A percentile compares a stretch with the other conserved stretches of the same genome.
These are phyloP conservation scores for Alcis repandata DNA, from an alignment of 2,888 invertebrate genomes.

Conservation along the genomic window DNA sequence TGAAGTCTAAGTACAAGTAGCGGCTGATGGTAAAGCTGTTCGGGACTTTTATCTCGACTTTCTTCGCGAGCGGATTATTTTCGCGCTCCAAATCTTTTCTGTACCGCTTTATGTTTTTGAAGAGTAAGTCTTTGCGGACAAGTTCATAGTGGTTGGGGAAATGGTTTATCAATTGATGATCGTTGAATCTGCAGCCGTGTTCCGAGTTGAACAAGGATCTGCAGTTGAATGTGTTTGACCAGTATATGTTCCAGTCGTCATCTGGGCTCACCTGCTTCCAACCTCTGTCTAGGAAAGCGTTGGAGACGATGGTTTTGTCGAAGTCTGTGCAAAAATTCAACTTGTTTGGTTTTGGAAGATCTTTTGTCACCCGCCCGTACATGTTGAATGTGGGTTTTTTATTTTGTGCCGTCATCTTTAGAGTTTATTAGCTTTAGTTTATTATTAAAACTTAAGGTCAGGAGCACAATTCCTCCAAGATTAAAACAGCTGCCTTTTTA, in stretches of 20 bases:
- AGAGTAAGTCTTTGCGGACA: slow-evolving; percentile 97
- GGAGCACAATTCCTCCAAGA: neutral
- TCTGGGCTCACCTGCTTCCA: slow-evolving; percentile 94
- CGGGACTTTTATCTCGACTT: slow-evolving; percentile 77
- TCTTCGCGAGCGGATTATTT: slow-evolving; percentile 93
- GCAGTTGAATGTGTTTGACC: slow-evolving; percentile 96
- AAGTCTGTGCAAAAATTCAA: slow-evolving; percentile 66
- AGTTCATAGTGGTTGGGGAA: slow-evolving; percentile 98
- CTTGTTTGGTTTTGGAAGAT: slow-evolving; percentile 87
- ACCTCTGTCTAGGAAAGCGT: slow-evolving; percentile 61
- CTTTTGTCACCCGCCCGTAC: slow-evolving; percentile 44
- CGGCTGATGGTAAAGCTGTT: slow-evolving; percentile 89
- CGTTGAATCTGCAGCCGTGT: slow-evolving; percentile 80
- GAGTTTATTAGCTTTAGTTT: no score
- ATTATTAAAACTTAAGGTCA: neutral
- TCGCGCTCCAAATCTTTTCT: slow-evolving; percentile 96
- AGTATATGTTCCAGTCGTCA: slow-evolving; percentile 98
- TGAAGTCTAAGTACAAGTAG: slow-evolving; percentile 94
- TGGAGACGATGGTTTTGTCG: slow-evolving; percentile 65
- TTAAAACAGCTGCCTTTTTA: neutral
- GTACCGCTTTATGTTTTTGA: slow-evolving; percentile 97
- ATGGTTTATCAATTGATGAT: slow-evolving; percentile 97
- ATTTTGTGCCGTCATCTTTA: slow-evolving; percentile 28
- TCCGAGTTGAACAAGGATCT: slow-evolving; percentile 91
- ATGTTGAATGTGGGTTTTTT: slow-evolving; percentile 90